phyloP scores from a whole-genome alignment of 2,888 invertebrate genomes.

The Hipparchia semele region DNA sequence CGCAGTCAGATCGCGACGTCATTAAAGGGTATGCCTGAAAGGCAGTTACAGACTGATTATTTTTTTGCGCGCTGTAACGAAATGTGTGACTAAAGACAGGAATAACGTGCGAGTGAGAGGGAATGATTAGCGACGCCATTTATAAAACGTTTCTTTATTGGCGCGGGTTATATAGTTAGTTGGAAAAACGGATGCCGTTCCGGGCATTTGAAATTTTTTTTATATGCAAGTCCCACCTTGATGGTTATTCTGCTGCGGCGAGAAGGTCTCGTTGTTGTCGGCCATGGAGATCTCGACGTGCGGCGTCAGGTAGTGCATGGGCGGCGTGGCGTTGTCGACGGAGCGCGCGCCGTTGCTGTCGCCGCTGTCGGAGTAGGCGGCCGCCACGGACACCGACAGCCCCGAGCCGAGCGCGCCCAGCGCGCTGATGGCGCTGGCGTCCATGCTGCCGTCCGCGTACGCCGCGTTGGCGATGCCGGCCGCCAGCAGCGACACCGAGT shows the following conservation, averaged over 20 bases:
- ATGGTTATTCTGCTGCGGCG: conserved; percentile 78
- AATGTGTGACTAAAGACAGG: too few relatives aligned
- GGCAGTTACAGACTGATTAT: too few relatives aligned
- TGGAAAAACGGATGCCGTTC: too few relatives aligned
- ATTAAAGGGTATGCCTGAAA: too few relatives aligned
- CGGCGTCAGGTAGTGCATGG: conserved; percentile 95
- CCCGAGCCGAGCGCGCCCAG: conserved; percentile 84
- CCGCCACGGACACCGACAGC: conserved; percentile 85
- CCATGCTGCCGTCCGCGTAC: conserved; percentile 81
- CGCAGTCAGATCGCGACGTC: too few relatives aligned
- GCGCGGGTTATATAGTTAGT: too few relatives aligned
- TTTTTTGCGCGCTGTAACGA: too few relatives aligned
- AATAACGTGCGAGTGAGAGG: too few relatives aligned
- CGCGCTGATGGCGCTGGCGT: conserved; percentile 76
- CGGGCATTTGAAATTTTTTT: neutral
- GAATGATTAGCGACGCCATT: too few relatives aligned
- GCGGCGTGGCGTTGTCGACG: conserved; percentile 93
- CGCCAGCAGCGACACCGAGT: conserved; percentile 89
- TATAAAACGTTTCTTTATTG: too few relatives aligned
- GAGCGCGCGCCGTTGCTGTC: conserved; percentile 91
- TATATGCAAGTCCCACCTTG: conserved; percentile 49
- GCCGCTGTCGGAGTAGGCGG: conserved; percentile 92
- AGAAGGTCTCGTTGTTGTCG: conserved; percentile 89
- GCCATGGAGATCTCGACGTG: conserved; percentile 96
- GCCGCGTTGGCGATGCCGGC: conserved; percentile 85